Conservation (phyloP, 2,113 vertebrate species). For the Prunella himalayana region DNA sequence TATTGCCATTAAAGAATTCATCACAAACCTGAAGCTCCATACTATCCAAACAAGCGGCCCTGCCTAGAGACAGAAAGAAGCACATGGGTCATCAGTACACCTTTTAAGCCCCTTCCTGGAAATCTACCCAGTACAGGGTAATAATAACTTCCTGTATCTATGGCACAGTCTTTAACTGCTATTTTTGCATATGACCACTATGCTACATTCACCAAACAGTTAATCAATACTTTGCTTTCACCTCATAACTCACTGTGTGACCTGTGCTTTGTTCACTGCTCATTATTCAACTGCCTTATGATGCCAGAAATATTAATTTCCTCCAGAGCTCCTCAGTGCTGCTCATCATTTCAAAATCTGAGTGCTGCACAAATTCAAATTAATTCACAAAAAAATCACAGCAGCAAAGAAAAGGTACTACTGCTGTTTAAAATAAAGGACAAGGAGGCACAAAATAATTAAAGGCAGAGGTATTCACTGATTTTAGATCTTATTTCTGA, state of each 20-base stretch:
- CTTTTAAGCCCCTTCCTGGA: not conserved
- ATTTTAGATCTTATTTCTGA: not conserved
- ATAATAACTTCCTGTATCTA: not conserved
- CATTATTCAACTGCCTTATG: not conserved
- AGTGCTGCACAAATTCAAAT: not conserved
- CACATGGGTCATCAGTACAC: not conserved
- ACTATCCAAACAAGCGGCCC: not conserved
- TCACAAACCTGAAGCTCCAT: not conserved
- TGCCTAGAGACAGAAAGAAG: not conserved
- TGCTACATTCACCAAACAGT: not conserved
- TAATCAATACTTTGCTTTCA: constrained; percentile 14
- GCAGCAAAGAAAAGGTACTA: not conserved
- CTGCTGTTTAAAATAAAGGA: not conserved
- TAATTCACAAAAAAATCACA: not conserved
- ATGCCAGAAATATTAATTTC: constrained; percentile 7
- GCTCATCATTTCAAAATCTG: not conserved
- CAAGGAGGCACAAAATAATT: not conserved
- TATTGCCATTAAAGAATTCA: not conserved
- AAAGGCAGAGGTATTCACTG: not conserved
- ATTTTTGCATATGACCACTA: not conserved
- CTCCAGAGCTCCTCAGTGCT: not conserved
- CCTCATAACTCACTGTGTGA: not conserved
- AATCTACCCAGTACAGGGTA: not conserved
- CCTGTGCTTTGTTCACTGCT: not conserved
- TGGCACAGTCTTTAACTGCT: not conserved